Percentiles rank a stretch among this genome's conserved stretches.
Evolutionary conservation across 2,113 vertebrate species (phyloP).

Genomic region (Semnornis frantzii): DNA sequence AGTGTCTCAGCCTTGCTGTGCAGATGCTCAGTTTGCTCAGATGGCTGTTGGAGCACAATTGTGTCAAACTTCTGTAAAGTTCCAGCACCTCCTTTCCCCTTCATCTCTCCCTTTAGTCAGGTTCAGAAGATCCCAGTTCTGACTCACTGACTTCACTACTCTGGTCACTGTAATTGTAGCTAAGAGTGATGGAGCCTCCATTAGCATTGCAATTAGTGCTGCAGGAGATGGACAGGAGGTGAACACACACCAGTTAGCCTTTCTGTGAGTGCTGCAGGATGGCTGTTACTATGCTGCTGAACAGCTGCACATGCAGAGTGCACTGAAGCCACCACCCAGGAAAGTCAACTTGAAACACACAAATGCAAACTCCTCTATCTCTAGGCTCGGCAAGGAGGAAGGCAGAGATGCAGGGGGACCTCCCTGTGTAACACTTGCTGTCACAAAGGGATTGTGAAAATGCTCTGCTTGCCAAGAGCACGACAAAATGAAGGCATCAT

Average conservation of each 20-base stretch:
- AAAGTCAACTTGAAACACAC: slow-evolving; percentile 12
- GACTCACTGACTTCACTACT: not conserved
- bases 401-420: not conserved
- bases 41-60: not conserved
- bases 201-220: not conserved
- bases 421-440: not conserved
- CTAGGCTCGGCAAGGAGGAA: not conserved
- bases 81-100: not conserved
- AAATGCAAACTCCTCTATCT: not conserved
- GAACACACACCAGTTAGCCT: not conserved
- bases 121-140: not conserved
- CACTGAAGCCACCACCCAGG: not conserved
- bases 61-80: not conserved
- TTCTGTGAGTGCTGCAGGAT: slow-evolving; percentile 14
- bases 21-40: not conserved
- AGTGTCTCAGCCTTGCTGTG: not conserved
- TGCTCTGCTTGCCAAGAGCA: not conserved
- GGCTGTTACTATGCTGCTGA: not conserved
- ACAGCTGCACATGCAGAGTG: not conserved
- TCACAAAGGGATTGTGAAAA: not conserved
- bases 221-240: not conserved
- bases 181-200: not conserved
- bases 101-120: not conserved
- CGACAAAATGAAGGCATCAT: slow-evolving; percentile 21
- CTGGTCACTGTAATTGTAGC: not conserved